Evolutionary conservation across 2,888 invertebrate genomes (phyloP).

Genomic region (Molorchus minor): DNA sequence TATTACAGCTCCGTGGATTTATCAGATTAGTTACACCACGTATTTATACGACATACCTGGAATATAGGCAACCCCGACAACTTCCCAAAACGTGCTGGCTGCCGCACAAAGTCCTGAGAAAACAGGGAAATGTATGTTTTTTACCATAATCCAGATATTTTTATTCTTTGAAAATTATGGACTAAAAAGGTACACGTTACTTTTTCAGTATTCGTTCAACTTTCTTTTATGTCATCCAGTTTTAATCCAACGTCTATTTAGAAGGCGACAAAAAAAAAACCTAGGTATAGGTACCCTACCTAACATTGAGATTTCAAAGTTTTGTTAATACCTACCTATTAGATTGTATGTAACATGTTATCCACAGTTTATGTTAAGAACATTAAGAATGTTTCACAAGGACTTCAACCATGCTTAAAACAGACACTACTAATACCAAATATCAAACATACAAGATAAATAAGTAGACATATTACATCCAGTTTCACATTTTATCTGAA

Average conservation of each 20-base stretch:
- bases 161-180: neutral
- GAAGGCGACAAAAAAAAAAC: too few species aligned
- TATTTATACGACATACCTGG: slow-evolving; percentile 56
- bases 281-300: too few species aligned
- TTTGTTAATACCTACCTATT: too few species aligned
- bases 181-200: neutral
- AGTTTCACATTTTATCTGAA: slow-evolving; percentile 5
- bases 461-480: too few species aligned
- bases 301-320: too few species aligned
- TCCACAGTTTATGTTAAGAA: neutral
- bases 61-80: slow-evolving; percentile 65
- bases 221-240: too few species aligned
- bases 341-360: neutral
- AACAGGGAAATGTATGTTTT: slow-evolving; percentile 62
- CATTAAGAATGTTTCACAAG: neutral
- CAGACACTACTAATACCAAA: neutral
- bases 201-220: too few species aligned
- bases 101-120: slow-evolving; percentile 70
- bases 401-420: neutral
- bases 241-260: too few species aligned
- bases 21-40: too few species aligned
- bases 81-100: slow-evolving; percentile 74
- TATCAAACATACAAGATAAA: neutral
- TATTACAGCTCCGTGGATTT: too few species aligned
- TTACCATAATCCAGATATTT: neutral